Evolutionary conservation across 2,797 vertebrate species (phyloP).

Genomic region (Bovichtus diacanthus): DNA sequence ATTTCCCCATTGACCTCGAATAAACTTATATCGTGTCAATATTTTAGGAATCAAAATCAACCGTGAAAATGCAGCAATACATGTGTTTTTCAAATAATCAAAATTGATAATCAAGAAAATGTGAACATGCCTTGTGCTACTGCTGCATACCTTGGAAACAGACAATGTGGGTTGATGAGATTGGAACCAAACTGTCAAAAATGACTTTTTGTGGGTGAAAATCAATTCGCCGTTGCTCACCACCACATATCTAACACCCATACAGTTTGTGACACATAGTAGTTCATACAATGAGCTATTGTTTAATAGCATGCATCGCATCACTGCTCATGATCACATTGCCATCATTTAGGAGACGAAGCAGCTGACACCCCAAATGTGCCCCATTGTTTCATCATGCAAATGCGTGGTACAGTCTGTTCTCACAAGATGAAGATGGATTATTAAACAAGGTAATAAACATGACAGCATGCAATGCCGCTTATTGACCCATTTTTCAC

Average conservation of each 20-base stretch:
- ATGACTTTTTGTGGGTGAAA: not conserved
- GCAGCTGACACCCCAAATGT: conserved; percentile 43
- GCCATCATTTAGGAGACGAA: conserved; percentile 33
- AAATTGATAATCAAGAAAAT: not conserved
- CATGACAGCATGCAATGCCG: conserved; percentile 40
- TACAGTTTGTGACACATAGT: conserved; percentile 21
- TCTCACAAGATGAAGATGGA: conserved; percentile 56
- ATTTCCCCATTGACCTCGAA: not conserved
- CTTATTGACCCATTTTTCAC: conserved; percentile 63
- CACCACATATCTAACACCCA: not conserved
- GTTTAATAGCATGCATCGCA: conserved; percentile 28
- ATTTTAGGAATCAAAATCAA: not conserved
- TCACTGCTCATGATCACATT: conserved; percentile 36
- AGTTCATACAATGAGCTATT: conserved; percentile 20
- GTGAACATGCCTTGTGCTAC: not conserved
- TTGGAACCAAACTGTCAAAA: conserved; percentile 21
- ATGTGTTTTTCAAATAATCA: not conserved
- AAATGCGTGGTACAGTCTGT: conserved; percentile 46
- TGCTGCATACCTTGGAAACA: not conserved
- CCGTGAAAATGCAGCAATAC: not conserved
- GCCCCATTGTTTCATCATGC: conserved; percentile 47
- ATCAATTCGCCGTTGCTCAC: conserved; percentile 4
- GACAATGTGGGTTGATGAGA: conserved; percentile 4
- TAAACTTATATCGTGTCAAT: not conserved
- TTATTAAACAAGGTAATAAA: conserved; percentile 62